These are phyloP conservation scores for Callospermophilus lateralis DNA, from an alignment of 2,113 vertebrate genomes.

Conservation along the genomic window DNA sequence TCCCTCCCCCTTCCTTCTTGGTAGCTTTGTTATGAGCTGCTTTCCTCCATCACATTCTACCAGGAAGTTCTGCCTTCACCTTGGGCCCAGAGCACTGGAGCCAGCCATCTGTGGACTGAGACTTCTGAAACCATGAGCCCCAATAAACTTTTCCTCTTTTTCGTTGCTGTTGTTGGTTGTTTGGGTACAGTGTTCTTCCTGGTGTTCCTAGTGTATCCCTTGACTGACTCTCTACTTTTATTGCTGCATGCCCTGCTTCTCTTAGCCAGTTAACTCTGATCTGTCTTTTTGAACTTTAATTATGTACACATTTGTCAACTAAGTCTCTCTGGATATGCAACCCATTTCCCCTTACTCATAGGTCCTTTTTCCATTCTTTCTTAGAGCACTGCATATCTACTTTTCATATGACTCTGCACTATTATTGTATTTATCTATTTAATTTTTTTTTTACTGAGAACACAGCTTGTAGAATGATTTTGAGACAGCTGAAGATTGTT, in stretches of 20 bases:
- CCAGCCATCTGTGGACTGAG: too few relatives aligned
- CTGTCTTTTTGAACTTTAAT: background rate
- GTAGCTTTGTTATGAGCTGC: too few relatives aligned
- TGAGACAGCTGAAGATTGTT: background rate
- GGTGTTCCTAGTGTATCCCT: background rate
- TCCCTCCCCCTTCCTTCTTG: too few relatives aligned
- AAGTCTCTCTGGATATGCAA: background rate
- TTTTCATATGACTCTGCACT: background rate
- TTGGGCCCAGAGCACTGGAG: too few relatives aligned
- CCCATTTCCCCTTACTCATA: background rate
- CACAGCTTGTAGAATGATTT: background rate
- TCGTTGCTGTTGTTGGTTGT: too few relatives aligned
- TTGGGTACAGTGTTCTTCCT: background rate
- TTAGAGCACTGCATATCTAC: background rate
- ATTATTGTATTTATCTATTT: background rate
- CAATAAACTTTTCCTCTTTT: too few relatives aligned
- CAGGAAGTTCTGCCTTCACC: too few relatives aligned
- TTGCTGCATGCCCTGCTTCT: background rate
- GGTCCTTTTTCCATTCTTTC: background rate
- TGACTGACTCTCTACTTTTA: background rate
- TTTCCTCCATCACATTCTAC: too few relatives aligned
- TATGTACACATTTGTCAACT: background rate
- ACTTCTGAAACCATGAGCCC: too few relatives aligned
- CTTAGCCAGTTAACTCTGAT: background rate
- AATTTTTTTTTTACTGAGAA: background rate